Evolutionary conservation across 2,888 invertebrate genomes (phyloP), one percentile per base, ranked within the genome.

Genomic region (Epinotia nisella): DNA sequence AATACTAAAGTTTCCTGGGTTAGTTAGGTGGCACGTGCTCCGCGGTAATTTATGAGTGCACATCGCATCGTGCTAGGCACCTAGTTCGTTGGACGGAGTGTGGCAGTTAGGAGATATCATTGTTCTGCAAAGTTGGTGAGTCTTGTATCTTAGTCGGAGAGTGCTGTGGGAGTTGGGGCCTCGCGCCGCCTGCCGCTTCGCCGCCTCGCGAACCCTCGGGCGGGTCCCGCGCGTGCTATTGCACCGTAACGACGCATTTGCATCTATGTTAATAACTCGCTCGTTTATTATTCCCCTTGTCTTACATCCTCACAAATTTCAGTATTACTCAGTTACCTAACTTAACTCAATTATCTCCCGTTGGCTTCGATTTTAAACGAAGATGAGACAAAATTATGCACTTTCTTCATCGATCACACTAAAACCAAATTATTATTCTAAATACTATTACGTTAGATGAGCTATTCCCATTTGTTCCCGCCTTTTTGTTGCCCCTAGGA

Each of bases 201-300:
- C 75, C 75, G 60, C 75, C 74, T 68, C 74, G 75, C 75, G 71
- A 76, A 76, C 79, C 81, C 80, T 76, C 77, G 76, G 79, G 78
- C 79, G 74, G 69, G 75, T 78, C 80, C 79, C 85, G 83, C 80
- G 82, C 83, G 82, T 83, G 82, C 80, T 81, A 77, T 83, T 83
- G 83, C 82, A 81, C 80, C 76, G 76, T 80, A 82, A 82, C 83
- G 81, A 81, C 81, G 80, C 84, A 86, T 87, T 87, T 87, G 86
- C 86, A 87, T 86, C 83, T 85, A 83, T 85, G 83, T 82, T 84
- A 85, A 83, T 87, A 82, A 83, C 79, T 80, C 79, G 78, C 78
- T 77, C 80, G 79, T 80, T 84, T 85, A 85, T 84, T 85, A 83
- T 83, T 84, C 82, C 76, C 79, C 79, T 78, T 81, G 79, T 81